Base-by-base conservation (phyloP, 2,888 invertebrate species). In the Agonum fuliginosum region DNA sequence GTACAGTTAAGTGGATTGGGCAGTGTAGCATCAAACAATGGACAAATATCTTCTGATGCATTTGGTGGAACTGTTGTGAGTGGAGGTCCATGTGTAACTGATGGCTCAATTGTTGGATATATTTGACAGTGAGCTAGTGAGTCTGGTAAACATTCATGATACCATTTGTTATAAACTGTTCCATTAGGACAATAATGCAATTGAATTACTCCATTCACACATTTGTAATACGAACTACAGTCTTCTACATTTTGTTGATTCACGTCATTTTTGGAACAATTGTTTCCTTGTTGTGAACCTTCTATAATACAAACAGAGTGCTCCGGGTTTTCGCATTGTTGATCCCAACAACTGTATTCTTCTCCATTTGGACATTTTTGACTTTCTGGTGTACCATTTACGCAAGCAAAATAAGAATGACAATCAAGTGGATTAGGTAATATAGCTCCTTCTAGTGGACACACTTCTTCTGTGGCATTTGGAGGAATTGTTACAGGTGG, bases 131-230 rank as follows among this genome's bases (percentile, higher is more conserved):
- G 30, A 70, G 70, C 20, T 27, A 43, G 10, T 4, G 19, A 51
- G 3, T 19, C 17, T 12, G 10, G 5, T 4, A 17, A 3, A 51
- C 51, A 51, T 17, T n/a, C n/a, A n/a, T n/a, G n/a, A n/a, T 43
- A 75, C 75, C 75, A 75, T 67, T 67, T 75, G 24, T 48, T 75
- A 22, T 67, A 75, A 17, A 4, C 67, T 48, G 19, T 19, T 6
- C 37, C 51, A n/a, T 17, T 0, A 8, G n/a, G 1, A 30, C 75
- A 75, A 10, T 30, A 10, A 22, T 75, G 34, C 12, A 19, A 8
- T 48, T 4, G 17, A 10, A 67, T 22, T 20, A 22, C 20, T 20
- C 37, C 34, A 8, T 75, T 51, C 6, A 4, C 30, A 48, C 75
- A 75, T 67, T 51, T 14, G 17, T 75, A 75, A 19, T 75, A 75